Evolutionary conservation across 2,113 vertebrate species (phyloP).

Genomic region (Saguinus imperator): DNA sequence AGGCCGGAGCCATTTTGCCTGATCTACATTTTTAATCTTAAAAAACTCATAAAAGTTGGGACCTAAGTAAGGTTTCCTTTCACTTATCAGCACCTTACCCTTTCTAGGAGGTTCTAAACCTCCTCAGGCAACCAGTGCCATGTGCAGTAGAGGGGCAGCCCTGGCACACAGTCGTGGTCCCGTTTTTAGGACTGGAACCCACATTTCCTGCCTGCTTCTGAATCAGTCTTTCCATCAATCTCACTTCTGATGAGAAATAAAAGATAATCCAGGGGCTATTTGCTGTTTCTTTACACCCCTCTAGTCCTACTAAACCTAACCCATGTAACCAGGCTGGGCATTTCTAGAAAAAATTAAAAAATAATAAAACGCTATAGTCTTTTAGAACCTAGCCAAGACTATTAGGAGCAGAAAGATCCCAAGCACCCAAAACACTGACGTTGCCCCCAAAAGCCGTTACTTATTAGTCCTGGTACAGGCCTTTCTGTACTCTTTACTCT

Average conservation of each 20-base stretch:
- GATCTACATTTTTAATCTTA: not conserved
- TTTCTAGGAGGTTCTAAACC: not conserved
- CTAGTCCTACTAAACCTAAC: not conserved
- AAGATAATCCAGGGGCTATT: not conserved
- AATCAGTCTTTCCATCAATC: not conserved
- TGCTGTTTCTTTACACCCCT: not conserved
- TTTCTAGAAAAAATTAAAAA: not conserved
- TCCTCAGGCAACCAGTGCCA: not conserved
- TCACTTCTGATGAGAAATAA: not conserved
- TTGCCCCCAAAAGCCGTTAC: not conserved
- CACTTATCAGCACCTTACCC: not conserved
- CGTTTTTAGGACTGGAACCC: not conserved
- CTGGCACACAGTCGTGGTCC: fast-evolving
- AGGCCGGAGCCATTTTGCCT: too few species aligned
- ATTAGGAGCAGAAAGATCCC: not conserved
- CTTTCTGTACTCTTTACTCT: not conserved
- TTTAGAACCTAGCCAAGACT: not conserved
- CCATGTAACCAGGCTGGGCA: not conserved
- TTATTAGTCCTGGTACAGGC: not conserved
- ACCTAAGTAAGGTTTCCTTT: not conserved
- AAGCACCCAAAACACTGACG: not conserved
- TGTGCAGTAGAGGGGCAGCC: fast-evolving
- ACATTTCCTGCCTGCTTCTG: not conserved
- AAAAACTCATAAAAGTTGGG: not conserved
- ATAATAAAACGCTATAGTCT: not conserved